Percentiles rank a stretch among this genome's conserved stretches.
Evolutionary conservation across 2,888 invertebrate genomes (phyloP).

Genomic region (Merodon equestris): DNA sequence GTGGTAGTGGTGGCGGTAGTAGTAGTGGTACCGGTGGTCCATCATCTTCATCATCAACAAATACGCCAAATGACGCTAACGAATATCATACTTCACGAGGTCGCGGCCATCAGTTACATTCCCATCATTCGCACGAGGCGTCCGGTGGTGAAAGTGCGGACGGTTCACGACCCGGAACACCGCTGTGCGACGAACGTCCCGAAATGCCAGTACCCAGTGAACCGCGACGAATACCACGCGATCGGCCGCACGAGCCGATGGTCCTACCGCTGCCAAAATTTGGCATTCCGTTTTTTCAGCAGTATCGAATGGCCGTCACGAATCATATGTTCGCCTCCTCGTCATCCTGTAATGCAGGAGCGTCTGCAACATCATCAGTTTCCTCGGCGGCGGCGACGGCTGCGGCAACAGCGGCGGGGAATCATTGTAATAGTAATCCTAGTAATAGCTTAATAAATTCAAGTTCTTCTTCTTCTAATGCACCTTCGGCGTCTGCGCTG

Average conservation of each 20-base stretch:
- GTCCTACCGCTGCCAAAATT: conserved; percentile 93
- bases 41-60: conserved; percentile 72
- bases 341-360: conserved; percentile 69
- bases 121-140: conserved; percentile 80
- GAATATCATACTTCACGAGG: conserved; percentile 78
- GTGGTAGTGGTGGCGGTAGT: neutral
- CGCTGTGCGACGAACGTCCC: conserved; percentile 89
- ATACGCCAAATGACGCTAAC: conserved; percentile 74
- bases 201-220: conserved; percentile 85
- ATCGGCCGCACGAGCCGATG: conserved; percentile 84
- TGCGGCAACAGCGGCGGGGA: conserved; percentile 31
- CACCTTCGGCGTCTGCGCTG: conserved; percentile 69
- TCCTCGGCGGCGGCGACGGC: conserved; percentile 54
- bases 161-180: conserved; percentile 91
- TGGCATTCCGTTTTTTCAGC: conserved; percentile 84
- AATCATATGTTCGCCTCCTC: conserved; percentile 62
- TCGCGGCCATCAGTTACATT: conserved; percentile 80
- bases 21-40: too few species aligned
- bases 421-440: conserved; percentile 65
- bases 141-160: conserved; percentile 83
- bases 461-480: conserved; percentile 71
- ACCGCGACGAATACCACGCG: conserved; percentile 85
- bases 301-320: conserved; percentile 73
- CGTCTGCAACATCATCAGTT: conserved; percentile 55
- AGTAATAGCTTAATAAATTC: conserved; percentile 70